Base-by-base conservation (phyloP, 2,888 invertebrate species). In the Sialis fuliginosa region DNA sequence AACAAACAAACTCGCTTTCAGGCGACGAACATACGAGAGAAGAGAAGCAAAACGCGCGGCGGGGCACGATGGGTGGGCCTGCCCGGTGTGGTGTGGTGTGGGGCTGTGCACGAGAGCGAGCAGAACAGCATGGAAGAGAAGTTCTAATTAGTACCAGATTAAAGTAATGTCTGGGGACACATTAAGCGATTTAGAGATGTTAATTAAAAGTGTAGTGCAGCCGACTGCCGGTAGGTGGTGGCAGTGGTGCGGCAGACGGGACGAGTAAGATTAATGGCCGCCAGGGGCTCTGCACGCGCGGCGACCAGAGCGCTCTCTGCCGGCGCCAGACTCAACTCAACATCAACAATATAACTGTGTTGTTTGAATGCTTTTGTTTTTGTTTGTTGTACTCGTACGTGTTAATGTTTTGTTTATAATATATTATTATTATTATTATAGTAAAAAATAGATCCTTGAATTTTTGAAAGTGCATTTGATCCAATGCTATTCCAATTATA, bases 81-180 rank as follows among this genome's bases (percentile, higher is more conserved):
- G 33, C 22, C 33, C 32, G 22, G 12, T 31, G 45, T 39, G 33
- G 40, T 39, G 30, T 33, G 33, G 30, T 33, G 31, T 40, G 22
- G 31, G 22, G 22, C 22, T 47, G 44, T 49, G 52, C 48, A 51
- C 50, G 54, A 53, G 40, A 46, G 44, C 33, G 22, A 39, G 40
- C 48, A 52, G 54, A 49, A 53, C 47, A 50, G 53, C 52, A 55
- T 55, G 56, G 57, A 59, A 58, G 62, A 62, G 62, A 60, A 61
- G 69, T 70, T 70, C 71, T 71, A 72, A 72, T 72, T 72, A 72
- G 72, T 69, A 68, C 71, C 71, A 72, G 72, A 72, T 72, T 72
- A 72, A 72, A 72, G 70, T 71, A 70, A 70, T 70, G 71, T 71
- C 71, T 68, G 67, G 70, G 70, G 70, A 71, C 69, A 68, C 69